These are phyloP conservation scores for Sinonovacula constricta DNA, from an alignment of 1,140 invertebrate species.

Conservation along the genomic window DNA sequence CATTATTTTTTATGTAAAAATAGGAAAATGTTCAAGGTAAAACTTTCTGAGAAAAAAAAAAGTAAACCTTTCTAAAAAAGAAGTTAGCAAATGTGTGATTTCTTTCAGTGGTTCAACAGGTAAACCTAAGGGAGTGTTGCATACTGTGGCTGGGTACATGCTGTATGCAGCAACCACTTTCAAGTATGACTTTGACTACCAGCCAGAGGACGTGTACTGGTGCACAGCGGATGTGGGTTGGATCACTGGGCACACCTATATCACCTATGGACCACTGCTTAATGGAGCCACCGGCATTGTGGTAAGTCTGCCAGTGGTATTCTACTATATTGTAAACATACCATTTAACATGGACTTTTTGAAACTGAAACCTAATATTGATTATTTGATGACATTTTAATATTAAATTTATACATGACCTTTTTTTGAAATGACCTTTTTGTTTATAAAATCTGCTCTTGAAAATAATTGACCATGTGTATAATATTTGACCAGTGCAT, in stretches of 20 bases:
- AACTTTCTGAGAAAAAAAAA: background rate
- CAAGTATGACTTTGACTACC: constrained; percentile 95
- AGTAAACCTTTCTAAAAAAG: background rate
- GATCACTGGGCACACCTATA: constrained; percentile 98
- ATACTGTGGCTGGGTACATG: constrained; percentile 96
- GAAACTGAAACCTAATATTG: no score
- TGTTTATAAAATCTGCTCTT: no score
- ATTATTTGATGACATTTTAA: no score
- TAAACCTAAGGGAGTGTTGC: constrained; percentile 97
- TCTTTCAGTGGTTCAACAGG: constrained; percentile 92
- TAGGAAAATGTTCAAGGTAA: background rate
- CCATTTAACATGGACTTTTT: no score
- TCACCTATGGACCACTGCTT: constrained; percentile 95
- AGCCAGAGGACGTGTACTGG: constrained; percentile 94
- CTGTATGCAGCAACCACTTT: constrained; percentile 84
- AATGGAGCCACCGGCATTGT: constrained; percentile 89
- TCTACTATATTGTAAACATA: no score
- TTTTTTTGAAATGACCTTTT: no score
- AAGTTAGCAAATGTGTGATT: no score
- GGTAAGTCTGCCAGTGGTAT: constrained; percentile 70
- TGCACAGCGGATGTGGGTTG: constrained; percentile 99
- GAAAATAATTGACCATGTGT: no score
- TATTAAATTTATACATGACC: no score
- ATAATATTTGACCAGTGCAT: no score
- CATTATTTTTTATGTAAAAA: background rate